These are phyloP conservation scores for Microcebus jonahi DNA, from an alignment of 2,113 vertebrate genomes.

Conservation along the genomic window DNA sequence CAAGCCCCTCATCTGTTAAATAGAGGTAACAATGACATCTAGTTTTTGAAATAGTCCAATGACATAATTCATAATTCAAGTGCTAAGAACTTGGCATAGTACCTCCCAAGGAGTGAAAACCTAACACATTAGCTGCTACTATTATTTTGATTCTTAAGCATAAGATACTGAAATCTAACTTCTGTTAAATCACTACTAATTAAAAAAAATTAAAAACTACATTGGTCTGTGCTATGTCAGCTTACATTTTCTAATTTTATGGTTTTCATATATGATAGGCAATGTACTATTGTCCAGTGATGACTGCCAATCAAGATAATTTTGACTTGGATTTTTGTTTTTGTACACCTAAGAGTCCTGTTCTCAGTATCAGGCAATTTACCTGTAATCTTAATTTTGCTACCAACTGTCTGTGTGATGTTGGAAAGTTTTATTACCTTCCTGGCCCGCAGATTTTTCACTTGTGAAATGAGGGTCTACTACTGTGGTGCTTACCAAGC, in stretches of 20 bases:
- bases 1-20: not conserved
- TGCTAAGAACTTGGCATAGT: not conserved
- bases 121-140: not conserved
- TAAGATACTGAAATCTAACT: slow-evolving; percentile 31
- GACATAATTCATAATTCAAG: not conserved
- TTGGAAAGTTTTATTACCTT: not conserved
- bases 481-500: not conserved
- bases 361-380: not conserved
- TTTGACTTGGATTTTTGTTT: not conserved
- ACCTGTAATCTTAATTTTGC: not conserved
- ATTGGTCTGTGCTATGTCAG: not conserved
- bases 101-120: not conserved
- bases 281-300: not conserved
- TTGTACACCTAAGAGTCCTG: not conserved
- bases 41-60: not conserved
- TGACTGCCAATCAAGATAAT: not conserved
- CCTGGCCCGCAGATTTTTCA: not conserved
- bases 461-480: not conserved
- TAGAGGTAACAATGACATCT: not conserved
- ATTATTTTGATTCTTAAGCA: not conserved
- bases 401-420: not conserved
- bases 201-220: not conserved
- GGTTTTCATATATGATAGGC: not conserved
- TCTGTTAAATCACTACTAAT: not conserved
- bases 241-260: not conserved